Evolutionary conservation across 2,113 vertebrate genomes (phyloP).

Genomic region (Prolemur simus): DNA sequence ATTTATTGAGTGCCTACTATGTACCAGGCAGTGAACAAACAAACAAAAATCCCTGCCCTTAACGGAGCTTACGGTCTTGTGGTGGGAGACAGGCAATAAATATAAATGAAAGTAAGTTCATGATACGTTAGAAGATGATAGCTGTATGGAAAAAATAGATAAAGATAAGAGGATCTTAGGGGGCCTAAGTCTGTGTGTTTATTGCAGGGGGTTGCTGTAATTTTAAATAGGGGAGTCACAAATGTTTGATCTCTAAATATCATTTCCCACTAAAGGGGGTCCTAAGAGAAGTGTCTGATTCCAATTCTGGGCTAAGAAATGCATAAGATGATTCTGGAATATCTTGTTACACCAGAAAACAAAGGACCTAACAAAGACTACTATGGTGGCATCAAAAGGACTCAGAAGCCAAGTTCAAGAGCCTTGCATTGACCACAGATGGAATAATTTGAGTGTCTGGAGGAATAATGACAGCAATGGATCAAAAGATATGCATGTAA

Average conservation of each 20-base stretch:
- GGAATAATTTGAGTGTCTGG: background rate
- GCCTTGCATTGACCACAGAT: background rate
- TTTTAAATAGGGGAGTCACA: conserved; percentile 12
- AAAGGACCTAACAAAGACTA: background rate
- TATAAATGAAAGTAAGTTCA: background rate
- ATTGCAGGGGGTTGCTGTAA: background rate
- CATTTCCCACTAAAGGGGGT: background rate
- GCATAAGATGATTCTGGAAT: background rate
- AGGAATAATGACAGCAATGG: background rate
- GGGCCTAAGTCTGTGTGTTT: background rate
- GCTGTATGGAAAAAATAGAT: background rate
- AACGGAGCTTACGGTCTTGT: background rate
- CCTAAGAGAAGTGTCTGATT: background rate
- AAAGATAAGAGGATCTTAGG: background rate
- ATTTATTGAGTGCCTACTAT: background rate
- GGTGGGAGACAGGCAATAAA: background rate
- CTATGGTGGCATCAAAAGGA: background rate
- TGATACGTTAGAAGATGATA: background rate
- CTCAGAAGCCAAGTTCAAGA: background rate
- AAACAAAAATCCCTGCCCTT: background rate
- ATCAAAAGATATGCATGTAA: background rate
- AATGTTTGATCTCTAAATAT: background rate
- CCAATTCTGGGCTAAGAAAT: background rate
- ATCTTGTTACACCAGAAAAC: background rate
- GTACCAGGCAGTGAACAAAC: background rate